phyloP scores from a whole-genome alignment of 2,113 vertebrate species.

The Picathartes gymnocephalus region DNA sequence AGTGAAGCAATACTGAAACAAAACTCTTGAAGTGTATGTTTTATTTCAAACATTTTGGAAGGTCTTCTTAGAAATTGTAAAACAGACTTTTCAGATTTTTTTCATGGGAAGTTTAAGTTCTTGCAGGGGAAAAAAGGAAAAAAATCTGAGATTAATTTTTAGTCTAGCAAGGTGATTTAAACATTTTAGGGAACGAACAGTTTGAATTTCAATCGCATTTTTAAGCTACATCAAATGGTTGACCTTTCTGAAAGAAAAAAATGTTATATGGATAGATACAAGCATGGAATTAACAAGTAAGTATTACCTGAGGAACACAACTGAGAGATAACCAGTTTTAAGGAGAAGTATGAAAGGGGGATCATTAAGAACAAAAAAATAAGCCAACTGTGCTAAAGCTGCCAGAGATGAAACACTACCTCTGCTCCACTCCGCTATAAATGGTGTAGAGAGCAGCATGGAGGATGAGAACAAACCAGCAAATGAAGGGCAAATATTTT shows the following conservation, averaged over 20 bases:
- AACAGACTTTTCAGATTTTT: neutral
- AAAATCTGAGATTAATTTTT: neutral
- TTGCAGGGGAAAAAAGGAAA: neutral
- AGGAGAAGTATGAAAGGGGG: neutral
- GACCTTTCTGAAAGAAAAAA: neutral
- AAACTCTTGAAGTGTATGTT: neutral
- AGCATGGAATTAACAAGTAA: neutral
- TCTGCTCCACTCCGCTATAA: neutral
- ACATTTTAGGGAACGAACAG: neutral
- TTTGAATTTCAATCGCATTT: neutral
- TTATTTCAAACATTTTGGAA: neutral
- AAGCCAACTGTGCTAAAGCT: neutral
- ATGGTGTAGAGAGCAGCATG: fast-evolving
- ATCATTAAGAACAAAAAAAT: neutral
- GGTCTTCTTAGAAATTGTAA: neutral
- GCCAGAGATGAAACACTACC: neutral
- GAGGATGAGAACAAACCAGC: neutral
- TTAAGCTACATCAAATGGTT: neutral
- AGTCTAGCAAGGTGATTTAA: neutral
- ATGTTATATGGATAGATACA: neutral
- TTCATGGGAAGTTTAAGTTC: neutral
- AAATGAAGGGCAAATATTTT: neutral
- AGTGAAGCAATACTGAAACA: neutral
- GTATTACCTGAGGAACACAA: neutral
- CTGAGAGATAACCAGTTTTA: neutral